Evolutionary conservation across 2,113 vertebrate genomes (phyloP), one percentile per base, ranked within the genome.

Genomic region (Pollimyrus isidori): DNA sequence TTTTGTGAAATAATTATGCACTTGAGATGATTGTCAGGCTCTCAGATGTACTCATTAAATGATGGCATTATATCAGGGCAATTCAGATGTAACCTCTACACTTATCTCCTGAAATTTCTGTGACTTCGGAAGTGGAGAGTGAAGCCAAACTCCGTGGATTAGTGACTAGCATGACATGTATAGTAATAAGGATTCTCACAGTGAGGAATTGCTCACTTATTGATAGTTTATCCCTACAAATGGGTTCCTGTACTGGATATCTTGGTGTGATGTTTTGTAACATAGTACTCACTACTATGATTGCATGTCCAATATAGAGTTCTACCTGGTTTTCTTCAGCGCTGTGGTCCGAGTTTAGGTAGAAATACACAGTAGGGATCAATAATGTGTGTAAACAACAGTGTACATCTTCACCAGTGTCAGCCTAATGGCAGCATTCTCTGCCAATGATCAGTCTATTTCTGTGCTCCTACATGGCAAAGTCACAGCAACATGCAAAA

Each of bases 1-100:
- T 80, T 80, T 80, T 80, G 35, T 30, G 73, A 80, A 80, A 80
- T 86, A 86, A 86, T 86, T 48, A 49, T 50, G 13, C 73, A 80
- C 30, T 80, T 42, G 35, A 80, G 73, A 42, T 19, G 35, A 17
- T 42, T 35, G 73, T 80, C 30, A 80, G 13, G 15, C 73, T 80
- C 35, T 42, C 73, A 42, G 4, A 80, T 80, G 73, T 80, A 15
- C 39, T 42, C 35, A 42, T 80, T 42, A 80, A 42, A 17, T 80
- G 11, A 35, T 42, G 35, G 0, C 73, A 21, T 73, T 46, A 4
- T 42, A 39, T 80, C 17, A 42, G 5, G 30, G 73, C 73, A 7
- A 17, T 42, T 42, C 30, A 42, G 15, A 80, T 7, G 2, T 19
- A 42, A 15, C 73, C 73, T 17, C 30, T 42, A 17, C 19, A 21